Evolutionary conservation across 1,140 invertebrate species (phyloP).

Genomic region (Amphibalanus amphitrite): DNA sequence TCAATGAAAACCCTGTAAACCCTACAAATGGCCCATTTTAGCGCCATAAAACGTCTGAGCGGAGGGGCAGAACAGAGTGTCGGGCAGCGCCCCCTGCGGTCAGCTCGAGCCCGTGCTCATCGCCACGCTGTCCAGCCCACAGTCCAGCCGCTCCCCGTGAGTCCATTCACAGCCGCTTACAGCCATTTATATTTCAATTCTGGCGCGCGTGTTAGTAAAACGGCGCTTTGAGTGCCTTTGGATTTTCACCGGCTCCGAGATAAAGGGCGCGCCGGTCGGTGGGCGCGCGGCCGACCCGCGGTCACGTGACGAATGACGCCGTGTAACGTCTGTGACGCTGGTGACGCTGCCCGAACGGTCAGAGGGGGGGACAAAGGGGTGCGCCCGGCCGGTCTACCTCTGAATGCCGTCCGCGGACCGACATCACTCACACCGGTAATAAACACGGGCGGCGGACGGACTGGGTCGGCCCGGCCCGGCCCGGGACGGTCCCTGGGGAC

Average conservation of each 20-base stretch:
- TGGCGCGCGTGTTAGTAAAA: background rate
- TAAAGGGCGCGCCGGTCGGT: background rate
- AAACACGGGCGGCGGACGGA: too few relatives aligned
- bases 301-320: background rate
- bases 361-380: background rate
- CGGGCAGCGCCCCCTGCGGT: too few relatives aligned
- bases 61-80: background rate
- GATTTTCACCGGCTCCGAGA: background rate
- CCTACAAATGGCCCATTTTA: slow-evolving; percentile 4
- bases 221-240: background rate
- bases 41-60: slow-evolving; percentile 6
- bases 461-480: background rate
- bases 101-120: background rate
- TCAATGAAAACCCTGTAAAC: too few relatives aligned
- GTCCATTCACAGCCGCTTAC: background rate
- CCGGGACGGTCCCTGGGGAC: too few relatives aligned
- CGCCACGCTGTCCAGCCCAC: background rate
- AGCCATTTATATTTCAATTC: background rate
- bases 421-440: background rate
- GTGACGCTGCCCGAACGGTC: too few relatives aligned
- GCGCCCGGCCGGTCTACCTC: background rate
- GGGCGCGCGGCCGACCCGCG: too few relatives aligned
- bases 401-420: background rate
- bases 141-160: too few relatives aligned
- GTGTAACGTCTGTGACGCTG: too few relatives aligned